Base-by-base conservation (phyloP, 2,113 vertebrate genomes). In the Corydoras maculifer region DNA sequence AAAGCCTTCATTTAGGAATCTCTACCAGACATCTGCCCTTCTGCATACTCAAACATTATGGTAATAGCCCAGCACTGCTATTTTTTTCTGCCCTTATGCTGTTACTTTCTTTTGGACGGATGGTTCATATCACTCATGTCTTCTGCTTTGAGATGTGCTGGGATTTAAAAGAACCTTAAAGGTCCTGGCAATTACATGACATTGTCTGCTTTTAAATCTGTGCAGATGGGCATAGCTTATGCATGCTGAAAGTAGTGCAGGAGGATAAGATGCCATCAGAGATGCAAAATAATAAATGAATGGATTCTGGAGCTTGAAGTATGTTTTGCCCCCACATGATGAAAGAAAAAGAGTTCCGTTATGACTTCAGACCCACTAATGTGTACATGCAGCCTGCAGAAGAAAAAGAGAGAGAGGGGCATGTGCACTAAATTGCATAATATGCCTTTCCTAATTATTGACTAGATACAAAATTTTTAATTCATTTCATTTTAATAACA, bases 1-100 rank as follows among this genome's bases (percentile, higher is more conserved):
- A 88, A 75, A 80, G 82, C 85, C 88, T 88, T 88, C 83, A 89
- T 89, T 89, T 86, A 88, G 82, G 80, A 82, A 70, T 35, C 73
- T 83, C 84, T 85, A 83, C 82, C 77, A 76, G 84, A 80, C 77
- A 69, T 82, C 81, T 82, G 77, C 85, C 83, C 83, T 81, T 87
- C 81, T 85, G 83, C 83, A 85, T 82, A 83, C 81, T 80, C 85
- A 87, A 87, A 81, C 75, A 77, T 68, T 85, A 87, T 86, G 86
- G 82, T 85, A 84, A 88, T 86, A 78, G 84, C 84, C 77, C 80
- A 79, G 67, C 78, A 69, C 70, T 69, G 79, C 72, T 78, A 25
- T 25, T 25, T 25, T 80, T 80, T 78, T 74, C n/a, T 58, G 69
- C 64, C 58, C 57, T 51, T 51, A 72, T 43, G 18, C 60, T 74